A percentile compares a stretch with the other conserved stretches of the same genome.
Evolutionary conservation across 1,140 invertebrate species (phyloP).

Genomic region (Brachionus paranguensis): DNA sequence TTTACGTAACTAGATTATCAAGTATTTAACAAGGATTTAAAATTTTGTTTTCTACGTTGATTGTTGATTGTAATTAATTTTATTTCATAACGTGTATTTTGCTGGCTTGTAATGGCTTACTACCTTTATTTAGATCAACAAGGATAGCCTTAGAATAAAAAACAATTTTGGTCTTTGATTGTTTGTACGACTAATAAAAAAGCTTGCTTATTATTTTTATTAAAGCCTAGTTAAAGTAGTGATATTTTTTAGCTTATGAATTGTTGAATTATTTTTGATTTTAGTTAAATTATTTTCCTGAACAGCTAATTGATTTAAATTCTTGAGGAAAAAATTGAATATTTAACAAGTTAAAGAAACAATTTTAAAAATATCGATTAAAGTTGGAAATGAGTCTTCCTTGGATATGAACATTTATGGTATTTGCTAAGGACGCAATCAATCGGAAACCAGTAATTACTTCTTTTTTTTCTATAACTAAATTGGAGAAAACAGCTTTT

Average conservation of each 20-base stretch:
- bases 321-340: neutral
- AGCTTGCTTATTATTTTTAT: neutral
- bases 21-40: slow-evolving; percentile 31
- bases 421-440: neutral
- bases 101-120: neutral
- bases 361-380: neutral
- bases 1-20: slow-evolving; percentile 27
- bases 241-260: neutral
- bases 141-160: slow-evolving; percentile 3
- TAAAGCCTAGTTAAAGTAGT: neutral
- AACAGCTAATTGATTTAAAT: neutral
- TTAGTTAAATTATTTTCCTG: neutral
- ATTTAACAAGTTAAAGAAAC: neutral
- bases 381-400: neutral
- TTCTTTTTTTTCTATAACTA: neutral
- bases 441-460: neutral
- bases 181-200: neutral
- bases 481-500: neutral
- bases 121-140: neutral
- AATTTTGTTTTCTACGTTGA: neutral
- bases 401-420: neutral
- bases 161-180: neutral
- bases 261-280: neutral
- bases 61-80: neutral
- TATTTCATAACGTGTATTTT: neutral